phyloP scores from a whole-genome alignment of 1,140 invertebrate species.

The Delia radicum region DNA sequence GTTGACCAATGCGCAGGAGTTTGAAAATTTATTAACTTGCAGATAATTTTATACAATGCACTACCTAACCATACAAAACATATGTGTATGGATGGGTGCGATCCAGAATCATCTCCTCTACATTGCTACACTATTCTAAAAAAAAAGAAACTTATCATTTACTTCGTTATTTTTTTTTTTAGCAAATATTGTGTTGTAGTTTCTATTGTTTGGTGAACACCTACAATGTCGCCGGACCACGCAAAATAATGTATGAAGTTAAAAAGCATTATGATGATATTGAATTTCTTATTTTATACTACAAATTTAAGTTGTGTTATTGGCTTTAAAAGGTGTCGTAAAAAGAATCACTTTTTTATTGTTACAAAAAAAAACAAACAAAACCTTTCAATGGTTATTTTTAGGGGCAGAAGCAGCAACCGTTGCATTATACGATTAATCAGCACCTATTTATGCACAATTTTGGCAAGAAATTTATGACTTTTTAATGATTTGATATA shows the following conservation, averaged over 20 bases:
- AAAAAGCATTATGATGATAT: conserved; percentile 13
- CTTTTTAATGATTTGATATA: conserved; percentile 24
- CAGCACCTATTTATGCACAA: conserved; percentile 19
- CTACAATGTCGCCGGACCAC: not conserved
- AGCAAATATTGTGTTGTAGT: not conserved
- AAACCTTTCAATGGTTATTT: not conserved
- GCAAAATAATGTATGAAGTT: not conserved
- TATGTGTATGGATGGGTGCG: too few relatives aligned
- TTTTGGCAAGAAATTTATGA: conserved; percentile 16
- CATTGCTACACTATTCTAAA: not conserved
- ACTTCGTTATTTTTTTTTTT: not conserved
- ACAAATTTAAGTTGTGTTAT: too few relatives aligned
- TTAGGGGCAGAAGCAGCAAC: not conserved
- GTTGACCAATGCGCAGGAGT: conserved; percentile 17
- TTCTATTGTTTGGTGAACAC: not conserved
- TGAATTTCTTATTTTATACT: conserved; percentile 24
- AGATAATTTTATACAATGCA: conserved; percentile 17
- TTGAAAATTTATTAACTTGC: conserved; percentile 17
- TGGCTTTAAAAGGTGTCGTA: not conserved
- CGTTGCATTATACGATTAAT: not conserved
- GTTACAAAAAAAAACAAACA: not conserved
- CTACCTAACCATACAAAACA: not conserved
- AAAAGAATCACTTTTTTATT: not conserved
- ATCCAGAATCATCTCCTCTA: too few relatives aligned
- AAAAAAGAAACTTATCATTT: not conserved